These are phyloP conservation scores for Brienomyrus brachyistius DNA, from an alignment of 2,113 vertebrate species.

Conservation along the genomic window DNA sequence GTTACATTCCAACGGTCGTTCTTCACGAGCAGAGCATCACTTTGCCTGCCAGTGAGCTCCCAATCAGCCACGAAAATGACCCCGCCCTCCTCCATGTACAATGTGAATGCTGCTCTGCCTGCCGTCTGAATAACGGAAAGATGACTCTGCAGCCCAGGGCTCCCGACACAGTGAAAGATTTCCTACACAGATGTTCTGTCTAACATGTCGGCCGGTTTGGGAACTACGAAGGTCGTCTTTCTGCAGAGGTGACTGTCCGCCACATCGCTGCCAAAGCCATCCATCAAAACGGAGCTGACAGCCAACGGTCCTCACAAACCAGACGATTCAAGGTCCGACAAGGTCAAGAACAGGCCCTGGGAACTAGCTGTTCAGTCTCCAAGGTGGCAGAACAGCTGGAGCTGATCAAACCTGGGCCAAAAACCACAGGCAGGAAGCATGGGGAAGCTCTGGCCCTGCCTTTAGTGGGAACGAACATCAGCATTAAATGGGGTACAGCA, in stretches of 20 bases:
- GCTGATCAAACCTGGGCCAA: background rate
- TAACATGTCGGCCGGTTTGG: background rate
- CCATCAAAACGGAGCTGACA: background rate
- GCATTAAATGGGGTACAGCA: background rate
- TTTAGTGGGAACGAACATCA: background rate
- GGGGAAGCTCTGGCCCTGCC: background rate
- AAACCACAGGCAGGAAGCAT: background rate
- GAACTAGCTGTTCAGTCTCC: constrained; percentile 16
- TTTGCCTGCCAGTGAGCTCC: background rate
- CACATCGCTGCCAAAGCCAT: background rate
- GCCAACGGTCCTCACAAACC: background rate
- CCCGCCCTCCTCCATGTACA: background rate
- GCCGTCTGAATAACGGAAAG: background rate
- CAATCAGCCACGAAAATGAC: background rate
- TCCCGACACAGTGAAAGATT: background rate
- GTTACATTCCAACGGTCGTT: background rate
- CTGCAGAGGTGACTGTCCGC: constrained; percentile 10
- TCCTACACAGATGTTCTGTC: background rate
- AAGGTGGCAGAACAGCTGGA: background rate
- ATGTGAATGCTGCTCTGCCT: background rate
- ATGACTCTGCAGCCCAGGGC: background rate
- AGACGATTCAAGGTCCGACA: background rate
- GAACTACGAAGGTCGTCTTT: background rate
- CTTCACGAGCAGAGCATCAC: background rate
- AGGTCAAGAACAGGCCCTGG: background rate